These are phyloP conservation scores for Sphenopsis melanotis DNA, from an alignment of 2,797 vertebrate genomes.

Conservation along the genomic window DNA sequence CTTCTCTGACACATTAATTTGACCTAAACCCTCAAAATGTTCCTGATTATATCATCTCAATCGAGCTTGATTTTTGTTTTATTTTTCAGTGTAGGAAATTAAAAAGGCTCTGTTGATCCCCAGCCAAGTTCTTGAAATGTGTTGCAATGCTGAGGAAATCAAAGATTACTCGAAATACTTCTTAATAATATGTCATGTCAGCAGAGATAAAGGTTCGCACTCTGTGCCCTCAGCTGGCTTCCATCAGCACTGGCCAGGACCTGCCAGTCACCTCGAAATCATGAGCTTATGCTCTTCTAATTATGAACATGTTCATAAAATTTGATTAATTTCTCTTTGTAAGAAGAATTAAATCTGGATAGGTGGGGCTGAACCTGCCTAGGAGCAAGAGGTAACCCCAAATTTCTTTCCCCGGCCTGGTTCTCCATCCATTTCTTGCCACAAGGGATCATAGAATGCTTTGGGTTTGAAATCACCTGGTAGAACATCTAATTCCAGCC, in stretches of 20 bases:
- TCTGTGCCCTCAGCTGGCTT: constrained; percentile 48
- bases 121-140: constrained; percentile 56
- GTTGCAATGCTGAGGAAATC: constrained; percentile 62
- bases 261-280: neutral
- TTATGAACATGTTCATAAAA: neutral
- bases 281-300: neutral
- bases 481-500: neutral
- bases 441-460: neutral
- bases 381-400: neutral
- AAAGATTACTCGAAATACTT: constrained; percentile 65
- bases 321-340: neutral
- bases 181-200: constrained; percentile 66
- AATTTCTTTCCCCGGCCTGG: neutral
- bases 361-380: neutral
- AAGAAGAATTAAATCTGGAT: neutral
- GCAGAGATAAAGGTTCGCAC: constrained; percentile 60
- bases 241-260: constrained; percentile 8
- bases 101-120: constrained; percentile 59
- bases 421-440: rapidly evolving
- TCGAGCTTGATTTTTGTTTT: constrained; percentile 54
- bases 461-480: neutral
- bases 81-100: constrained; percentile 64
- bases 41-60: constrained; percentile 61
- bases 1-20: constrained; percentile 34
- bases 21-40: constrained; percentile 56